These are phyloP conservation scores for Drosophila hamatofila DNA, from an alignment of 2,888 invertebrate species.

Conservation along the genomic window DNA sequence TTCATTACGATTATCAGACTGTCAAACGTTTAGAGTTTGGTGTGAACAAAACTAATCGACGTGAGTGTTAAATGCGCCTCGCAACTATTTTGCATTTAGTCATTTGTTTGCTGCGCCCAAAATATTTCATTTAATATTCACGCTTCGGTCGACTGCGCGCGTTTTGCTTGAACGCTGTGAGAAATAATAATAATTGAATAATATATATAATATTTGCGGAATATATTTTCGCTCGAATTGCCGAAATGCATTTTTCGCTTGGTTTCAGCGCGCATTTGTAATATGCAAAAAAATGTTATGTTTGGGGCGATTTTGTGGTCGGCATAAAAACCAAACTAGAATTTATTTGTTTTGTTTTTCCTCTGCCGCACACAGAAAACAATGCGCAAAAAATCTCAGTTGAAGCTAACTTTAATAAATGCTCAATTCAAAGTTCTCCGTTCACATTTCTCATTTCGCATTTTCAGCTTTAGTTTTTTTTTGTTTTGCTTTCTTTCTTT, in stretches of 20 bases:
- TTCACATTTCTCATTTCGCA: background rate
- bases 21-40: background rate
- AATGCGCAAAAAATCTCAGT: background rate
- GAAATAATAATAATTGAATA: slow-evolving; percentile 11
- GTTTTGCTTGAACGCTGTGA: slow-evolving; percentile 12
- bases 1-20: slow-evolving; percentile 2
- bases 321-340: slow-evolving; percentile 20
- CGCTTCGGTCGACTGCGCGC: slow-evolving; percentile 26
- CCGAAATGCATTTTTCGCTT: slow-evolving; percentile 34
- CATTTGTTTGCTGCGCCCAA: slow-evolving; percentile 15
- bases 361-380: slow-evolving; percentile 5
- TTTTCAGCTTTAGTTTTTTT: background rate
- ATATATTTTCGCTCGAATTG: slow-evolving; percentile 25
- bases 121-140: slow-evolving; percentile 31
- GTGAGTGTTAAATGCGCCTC: background rate
- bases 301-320: slow-evolving; percentile 14
- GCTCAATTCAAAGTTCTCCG: slow-evolving; percentile 4
- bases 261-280: slow-evolving; percentile 9
- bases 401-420: slow-evolving; percentile 10
- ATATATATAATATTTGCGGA: slow-evolving; percentile 17
- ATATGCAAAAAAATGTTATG: slow-evolving; percentile 21
- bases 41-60: background rate
- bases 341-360: slow-evolving; percentile 41
- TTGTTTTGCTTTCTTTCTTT: background rate
- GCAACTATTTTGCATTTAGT: background rate